phyloP scores from a whole-genome alignment of 2,797 vertebrate genomes.

The Merluccius polli region DNA sequence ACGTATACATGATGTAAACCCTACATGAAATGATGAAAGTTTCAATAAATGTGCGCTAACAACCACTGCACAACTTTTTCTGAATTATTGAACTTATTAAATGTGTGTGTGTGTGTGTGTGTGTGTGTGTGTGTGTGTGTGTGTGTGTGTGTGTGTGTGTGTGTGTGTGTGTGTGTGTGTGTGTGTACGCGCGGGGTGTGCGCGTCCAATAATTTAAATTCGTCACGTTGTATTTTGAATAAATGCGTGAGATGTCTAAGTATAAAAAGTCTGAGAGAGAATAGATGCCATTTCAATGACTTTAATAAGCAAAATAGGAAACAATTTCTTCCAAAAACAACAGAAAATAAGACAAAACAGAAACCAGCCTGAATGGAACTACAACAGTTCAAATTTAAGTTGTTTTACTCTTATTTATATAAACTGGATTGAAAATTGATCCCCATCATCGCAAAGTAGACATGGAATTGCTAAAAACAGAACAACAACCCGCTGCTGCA shows the following conservation, averaged over 20 bases:
- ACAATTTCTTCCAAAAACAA: slow-evolving; percentile 89
- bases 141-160: slow-evolving; percentile 4
- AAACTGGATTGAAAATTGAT: slow-evolving; percentile 99
- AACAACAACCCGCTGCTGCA: slow-evolving; percentile 88
- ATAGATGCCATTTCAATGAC: slow-evolving; percentile 92
- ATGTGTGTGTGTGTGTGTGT: slow-evolving; percentile 4
- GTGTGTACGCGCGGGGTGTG: slow-evolving; percentile 2
- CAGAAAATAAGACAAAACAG: slow-evolving; percentile 94
- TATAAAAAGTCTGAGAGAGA: slow-evolving; percentile 59
- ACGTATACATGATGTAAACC: no score
- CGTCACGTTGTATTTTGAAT: background rate
- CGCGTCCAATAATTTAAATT: background rate
- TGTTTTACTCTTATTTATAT: slow-evolving; percentile 93
- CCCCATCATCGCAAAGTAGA: slow-evolving; percentile 89
- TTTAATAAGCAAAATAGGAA: slow-evolving; percentile 99
- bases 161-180: background rate
- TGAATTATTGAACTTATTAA: background rate
- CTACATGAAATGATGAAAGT: background rate
- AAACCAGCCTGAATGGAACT: slow-evolving; percentile 99
- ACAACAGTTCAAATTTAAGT: slow-evolving; percentile 97
- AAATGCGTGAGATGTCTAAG: background rate
- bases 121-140: slow-evolving; percentile 1
- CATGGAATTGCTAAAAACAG: slow-evolving; percentile 93
- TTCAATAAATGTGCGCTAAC: background rate
- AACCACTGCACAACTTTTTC: background rate